phyloP scores from a whole-genome alignment of 2,888 invertebrate genomes.

The Piscicola geometra region DNA sequence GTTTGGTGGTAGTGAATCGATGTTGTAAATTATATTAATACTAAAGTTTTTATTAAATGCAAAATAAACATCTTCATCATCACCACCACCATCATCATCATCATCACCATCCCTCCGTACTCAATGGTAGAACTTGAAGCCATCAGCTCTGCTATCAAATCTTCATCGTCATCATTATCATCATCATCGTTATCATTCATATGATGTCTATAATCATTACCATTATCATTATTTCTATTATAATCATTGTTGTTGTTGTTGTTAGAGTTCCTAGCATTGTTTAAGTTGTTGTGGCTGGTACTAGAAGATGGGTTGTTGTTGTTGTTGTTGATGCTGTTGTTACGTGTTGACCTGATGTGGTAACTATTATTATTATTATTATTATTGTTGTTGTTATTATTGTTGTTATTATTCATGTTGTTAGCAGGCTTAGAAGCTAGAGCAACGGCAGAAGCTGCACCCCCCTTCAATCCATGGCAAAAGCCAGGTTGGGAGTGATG shows the following conservation, averaged over 20 bases:
- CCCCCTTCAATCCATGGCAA: background rate
- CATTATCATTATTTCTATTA: background rate
- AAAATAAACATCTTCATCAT: too few species aligned
- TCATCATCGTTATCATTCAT: background rate
- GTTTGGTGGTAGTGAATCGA: too few species aligned
- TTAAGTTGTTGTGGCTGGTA: background rate
- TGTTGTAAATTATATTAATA: too few species aligned
- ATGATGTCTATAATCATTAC: background rate
- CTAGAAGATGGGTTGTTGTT: too few species aligned
- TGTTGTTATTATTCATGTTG: background rate
- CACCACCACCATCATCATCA: too few species aligned
- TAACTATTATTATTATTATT: background rate
- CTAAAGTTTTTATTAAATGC: too few species aligned
- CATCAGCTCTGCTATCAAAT: background rate
- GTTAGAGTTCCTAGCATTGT: background rate
- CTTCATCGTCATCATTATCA: background rate
- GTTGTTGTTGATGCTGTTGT: background rate
- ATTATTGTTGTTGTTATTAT: background rate
- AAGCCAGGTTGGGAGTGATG: background rate
- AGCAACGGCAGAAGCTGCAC: background rate
- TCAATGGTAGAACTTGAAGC: slow-evolving; percentile 11
- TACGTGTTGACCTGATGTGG: background rate
- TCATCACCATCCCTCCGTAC: background rate
- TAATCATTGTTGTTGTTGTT: background rate
- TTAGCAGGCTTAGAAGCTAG: too few species aligned